A percentile compares a stretch with the other conserved stretches of the same genome.
Conservation (phyloP, 2,113 vertebrate species). For the Diphyllodes magnificus region DNA sequence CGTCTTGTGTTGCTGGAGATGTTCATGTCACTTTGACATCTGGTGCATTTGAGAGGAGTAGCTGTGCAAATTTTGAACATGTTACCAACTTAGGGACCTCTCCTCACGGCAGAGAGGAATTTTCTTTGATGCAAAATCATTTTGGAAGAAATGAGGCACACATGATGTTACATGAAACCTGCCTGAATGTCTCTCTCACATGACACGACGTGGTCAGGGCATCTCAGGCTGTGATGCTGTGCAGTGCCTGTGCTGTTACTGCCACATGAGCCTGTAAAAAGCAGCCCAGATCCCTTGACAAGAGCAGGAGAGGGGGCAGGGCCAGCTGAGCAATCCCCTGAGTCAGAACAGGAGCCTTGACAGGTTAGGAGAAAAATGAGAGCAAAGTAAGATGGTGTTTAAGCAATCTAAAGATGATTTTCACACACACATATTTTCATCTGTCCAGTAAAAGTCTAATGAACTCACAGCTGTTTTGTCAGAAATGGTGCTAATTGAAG, state of each 20-base stretch:
- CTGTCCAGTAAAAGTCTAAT: not conserved
- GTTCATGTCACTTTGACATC: not conserved
- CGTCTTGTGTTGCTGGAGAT: not conserved
- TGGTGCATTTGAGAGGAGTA: not conserved
- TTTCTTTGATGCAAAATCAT: not conserved
- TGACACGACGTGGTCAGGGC: accelerated
- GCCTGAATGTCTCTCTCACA: not conserved
- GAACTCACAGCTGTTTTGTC: not conserved
- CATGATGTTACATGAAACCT: not conserved
- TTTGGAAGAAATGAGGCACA: not conserved
- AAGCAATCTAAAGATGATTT: not conserved
- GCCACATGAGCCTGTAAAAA: not conserved
- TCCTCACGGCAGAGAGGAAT: not conserved
- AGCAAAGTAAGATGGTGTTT: accelerated
- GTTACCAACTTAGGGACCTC: not conserved
- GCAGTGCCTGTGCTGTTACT: not conserved
- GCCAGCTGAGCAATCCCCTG: not conserved
- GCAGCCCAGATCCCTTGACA: not conserved
- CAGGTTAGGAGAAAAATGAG: not conserved
- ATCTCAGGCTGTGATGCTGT: accelerated
- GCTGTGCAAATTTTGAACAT: not conserved
- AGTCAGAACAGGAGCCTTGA: not conserved
- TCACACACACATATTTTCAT: accelerated
- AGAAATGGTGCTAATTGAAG: not conserved
- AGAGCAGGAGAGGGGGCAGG: not conserved